These are phyloP conservation scores for Drosophila prolongata DNA, from an alignment of 2,888 invertebrate species.

Conservation along the genomic window DNA sequence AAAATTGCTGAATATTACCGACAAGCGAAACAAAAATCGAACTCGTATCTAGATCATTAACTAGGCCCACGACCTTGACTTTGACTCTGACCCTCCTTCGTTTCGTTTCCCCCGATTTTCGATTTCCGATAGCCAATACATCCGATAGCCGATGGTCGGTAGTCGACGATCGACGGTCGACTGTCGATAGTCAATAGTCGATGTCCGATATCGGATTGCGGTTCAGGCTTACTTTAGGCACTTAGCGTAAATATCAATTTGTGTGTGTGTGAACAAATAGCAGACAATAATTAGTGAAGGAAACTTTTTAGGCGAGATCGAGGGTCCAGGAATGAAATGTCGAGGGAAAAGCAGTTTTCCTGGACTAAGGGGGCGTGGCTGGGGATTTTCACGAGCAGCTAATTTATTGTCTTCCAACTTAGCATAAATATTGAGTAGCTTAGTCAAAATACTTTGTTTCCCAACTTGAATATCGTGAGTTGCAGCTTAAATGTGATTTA, in stretches of 20 bases:
- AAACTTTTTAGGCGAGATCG: slow-evolving; percentile 24
- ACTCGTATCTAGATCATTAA: slow-evolving; percentile 26
- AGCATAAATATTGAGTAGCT: slow-evolving; percentile 11
- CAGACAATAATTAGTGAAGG: slow-evolving; percentile 82
- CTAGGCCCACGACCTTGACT: slow-evolving; percentile 21
- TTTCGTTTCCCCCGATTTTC: slow-evolving; percentile 33
- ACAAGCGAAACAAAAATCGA: slow-evolving; percentile 20
- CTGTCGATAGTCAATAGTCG: not conserved
- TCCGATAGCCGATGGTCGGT: slow-evolving; percentile 2
- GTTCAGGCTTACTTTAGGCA: slow-evolving; percentile 38
- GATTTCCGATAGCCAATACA: not conserved
- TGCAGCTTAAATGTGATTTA: slow-evolving; percentile 7
- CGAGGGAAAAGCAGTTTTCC: slow-evolving; percentile 1
- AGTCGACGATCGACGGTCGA: not conserved
- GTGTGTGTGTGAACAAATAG: slow-evolving; percentile 72
- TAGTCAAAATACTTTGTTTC: slow-evolving; percentile 42
- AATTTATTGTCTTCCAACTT: slow-evolving; percentile 43
- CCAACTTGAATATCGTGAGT: slow-evolving; percentile 47
- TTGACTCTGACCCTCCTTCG: slow-evolving; percentile 29
- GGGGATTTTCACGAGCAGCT: slow-evolving; percentile 9
- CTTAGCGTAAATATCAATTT: slow-evolving; percentile 43
- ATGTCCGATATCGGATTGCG: slow-evolving; percentile 14
- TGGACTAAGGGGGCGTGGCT: slow-evolving; percentile 15
- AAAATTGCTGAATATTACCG: slow-evolving; percentile 53
- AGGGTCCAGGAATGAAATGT: slow-evolving; percentile 12